These are phyloP conservation scores for Lacerta bilineata DNA, from an alignment of 2,797 vertebrate species.

Conservation along the genomic window DNA sequence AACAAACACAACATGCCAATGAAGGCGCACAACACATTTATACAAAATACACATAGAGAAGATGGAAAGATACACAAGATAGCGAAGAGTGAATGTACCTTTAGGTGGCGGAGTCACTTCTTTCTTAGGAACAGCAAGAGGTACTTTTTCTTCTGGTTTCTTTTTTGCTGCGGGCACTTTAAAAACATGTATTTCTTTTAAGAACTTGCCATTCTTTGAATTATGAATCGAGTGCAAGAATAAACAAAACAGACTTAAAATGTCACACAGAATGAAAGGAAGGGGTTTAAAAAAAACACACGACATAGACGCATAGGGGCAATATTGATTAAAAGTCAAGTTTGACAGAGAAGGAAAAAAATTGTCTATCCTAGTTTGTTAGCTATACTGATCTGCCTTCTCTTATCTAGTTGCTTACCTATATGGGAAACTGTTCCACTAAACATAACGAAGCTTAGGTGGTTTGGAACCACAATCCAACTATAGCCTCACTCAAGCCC, in stretches of 20 bases:
- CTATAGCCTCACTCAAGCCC: no score
- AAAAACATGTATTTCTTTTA: constrained; percentile 75
- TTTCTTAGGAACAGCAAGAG: constrained; percentile 73
- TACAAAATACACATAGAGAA: constrained; percentile 32
- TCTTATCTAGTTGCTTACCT: background rate
- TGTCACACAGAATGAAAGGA: constrained; percentile 16
- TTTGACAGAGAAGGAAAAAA: background rate
- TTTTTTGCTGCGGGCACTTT: constrained; percentile 81
- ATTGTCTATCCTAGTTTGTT: background rate
- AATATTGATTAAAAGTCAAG: background rate
- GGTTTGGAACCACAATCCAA: background rate
- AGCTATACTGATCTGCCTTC: background rate
- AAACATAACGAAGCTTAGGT: background rate
- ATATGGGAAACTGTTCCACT: background rate
- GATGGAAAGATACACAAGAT: constrained; percentile 39
- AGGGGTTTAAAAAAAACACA: background rate
- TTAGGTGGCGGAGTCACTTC: constrained; percentile 73
- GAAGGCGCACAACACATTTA: constrained; percentile 31
- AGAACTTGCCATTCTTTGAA: constrained; percentile 42
- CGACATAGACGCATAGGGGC: background rate
- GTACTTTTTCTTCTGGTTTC: constrained; percentile 79
- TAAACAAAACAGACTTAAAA: constrained; percentile 28
- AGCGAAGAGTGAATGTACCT: constrained; percentile 75
- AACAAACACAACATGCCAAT: background rate
- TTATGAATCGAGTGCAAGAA: constrained; percentile 51